Percentiles rank a stretch among this genome's conserved stretches.
These are phyloP conservation scores for Drosophila algonquin DNA, from an alignment of 2,888 invertebrate species.

Conservation along the genomic window DNA sequence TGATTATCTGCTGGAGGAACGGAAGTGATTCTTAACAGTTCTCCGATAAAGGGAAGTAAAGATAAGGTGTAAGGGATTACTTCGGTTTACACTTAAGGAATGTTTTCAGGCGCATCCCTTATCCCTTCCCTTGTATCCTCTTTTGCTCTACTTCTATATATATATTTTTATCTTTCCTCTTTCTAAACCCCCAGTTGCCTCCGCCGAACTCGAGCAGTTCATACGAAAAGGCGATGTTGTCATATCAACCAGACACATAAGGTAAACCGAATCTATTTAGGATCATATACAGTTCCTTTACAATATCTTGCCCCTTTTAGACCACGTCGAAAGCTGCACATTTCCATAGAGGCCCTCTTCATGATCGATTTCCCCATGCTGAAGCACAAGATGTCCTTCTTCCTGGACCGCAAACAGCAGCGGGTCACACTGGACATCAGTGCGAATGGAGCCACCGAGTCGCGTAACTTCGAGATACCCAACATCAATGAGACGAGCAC, in stretches of 20 bases:
- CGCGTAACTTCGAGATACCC: constrained; percentile 83
- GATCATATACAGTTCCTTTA: neutral
- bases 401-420: constrained; percentile 84
- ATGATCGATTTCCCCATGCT: constrained; percentile 84
- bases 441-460: constrained; percentile 81
- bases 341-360: constrained; percentile 84
- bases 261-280: constrained; percentile 68
- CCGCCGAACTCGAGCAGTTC: constrained; percentile 82
- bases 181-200: constrained; percentile 78
- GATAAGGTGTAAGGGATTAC: constrained; percentile 15
- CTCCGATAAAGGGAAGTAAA: constrained; percentile 7
- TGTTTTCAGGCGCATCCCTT: too few relatives aligned
- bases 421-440: constrained; percentile 83
- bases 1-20: constrained; percentile 34
- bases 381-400: constrained; percentile 84
- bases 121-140: too few relatives aligned
- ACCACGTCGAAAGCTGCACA: constrained; percentile 83
- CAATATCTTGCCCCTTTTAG: constrained; percentile 38
- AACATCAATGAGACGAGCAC: constrained; percentile 84
- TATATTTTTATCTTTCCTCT: constrained; percentile 13
- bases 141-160: too few relatives aligned
- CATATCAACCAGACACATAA: constrained; percentile 84
- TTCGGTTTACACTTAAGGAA: too few relatives aligned
- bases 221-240: constrained; percentile 84
- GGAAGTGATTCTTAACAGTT: constrained; percentile 56